A percentile compares a stretch with the other conserved stretches of the same genome.
Conservation (phyloP, 2,113 vertebrate genomes). For the Vidua macroura region DNA sequence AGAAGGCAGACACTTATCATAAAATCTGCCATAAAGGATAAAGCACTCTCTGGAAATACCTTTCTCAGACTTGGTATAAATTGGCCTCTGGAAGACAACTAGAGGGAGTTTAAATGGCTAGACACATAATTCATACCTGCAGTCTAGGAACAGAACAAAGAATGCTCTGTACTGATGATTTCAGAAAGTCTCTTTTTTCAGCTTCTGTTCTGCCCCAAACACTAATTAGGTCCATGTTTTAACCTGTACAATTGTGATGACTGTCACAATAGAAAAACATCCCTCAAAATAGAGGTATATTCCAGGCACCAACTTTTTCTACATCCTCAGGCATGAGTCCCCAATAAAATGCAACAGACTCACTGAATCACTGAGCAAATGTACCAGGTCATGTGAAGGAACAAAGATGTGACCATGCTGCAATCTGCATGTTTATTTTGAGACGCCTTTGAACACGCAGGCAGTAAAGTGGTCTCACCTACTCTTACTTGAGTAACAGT, state of each 20-base stretch:
- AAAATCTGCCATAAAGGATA: constrained; percentile 22
- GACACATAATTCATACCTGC: neutral
- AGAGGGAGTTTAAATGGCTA: neutral
- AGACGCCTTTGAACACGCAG: neutral
- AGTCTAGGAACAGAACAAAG: neutral
- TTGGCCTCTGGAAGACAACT: neutral
- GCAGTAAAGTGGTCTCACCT: neutral
- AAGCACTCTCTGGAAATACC: constrained; percentile 7
- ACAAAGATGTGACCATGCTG: neutral
- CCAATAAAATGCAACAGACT: neutral
- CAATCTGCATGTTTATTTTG: neutral
- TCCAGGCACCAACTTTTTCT: neutral
- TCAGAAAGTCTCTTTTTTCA: neutral
- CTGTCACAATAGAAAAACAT: neutral
- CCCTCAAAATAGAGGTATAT: neutral
- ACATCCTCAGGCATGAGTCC: neutral
- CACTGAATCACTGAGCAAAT: neutral
- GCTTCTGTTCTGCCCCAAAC: neutral
- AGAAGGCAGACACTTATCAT: neutral
- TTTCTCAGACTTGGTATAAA: neutral
- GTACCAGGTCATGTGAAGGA: neutral
- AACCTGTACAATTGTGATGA: neutral
- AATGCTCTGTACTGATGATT: neutral
- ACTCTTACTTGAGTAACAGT: too few relatives aligned
- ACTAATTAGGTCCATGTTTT: neutral